A percentile compares a stretch with the other conserved stretches of the same genome.
Evolutionary conservation across 2,888 invertebrate genomes (phyloP).

Genomic region (Raillietiella orientalis): DNA sequence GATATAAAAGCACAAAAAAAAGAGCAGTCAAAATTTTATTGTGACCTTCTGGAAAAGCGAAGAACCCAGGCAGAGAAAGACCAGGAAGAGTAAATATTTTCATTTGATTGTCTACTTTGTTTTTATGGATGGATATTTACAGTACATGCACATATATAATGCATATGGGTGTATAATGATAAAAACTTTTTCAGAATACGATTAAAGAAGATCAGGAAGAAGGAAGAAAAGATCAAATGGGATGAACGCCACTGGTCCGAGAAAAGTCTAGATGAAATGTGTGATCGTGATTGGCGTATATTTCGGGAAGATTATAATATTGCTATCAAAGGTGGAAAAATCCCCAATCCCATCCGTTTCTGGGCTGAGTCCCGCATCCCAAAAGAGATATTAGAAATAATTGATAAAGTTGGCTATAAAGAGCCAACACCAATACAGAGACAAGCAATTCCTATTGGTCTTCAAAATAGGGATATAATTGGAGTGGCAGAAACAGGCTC

Average conservation of each 20-base stretch:
- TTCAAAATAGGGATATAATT: conserved; percentile 80
- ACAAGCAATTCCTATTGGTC: conserved; percentile 93
- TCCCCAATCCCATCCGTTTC: conserved; percentile 75
- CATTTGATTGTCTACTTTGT: conserved; percentile 3
- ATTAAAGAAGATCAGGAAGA: conserved; percentile 62
- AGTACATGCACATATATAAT: conserved; percentile 1
- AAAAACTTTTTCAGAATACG: conserved; percentile 19
- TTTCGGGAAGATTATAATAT: conserved; percentile 98
- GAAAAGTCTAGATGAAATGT: conserved; percentile 77
- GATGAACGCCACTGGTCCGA: conserved; percentile 98
- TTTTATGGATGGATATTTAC: too few relatives aligned
- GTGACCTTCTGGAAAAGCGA: conserved; percentile 68
- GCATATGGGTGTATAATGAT: background rate
- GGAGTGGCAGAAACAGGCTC: conserved; percentile 98
- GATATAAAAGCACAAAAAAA: conserved; percentile 86
- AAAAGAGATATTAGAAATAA: conserved; percentile 63
- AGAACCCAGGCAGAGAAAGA: conserved; percentile 87
- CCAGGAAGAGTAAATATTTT: conserved; percentile 36
- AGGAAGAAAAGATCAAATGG: conserved; percentile 94
- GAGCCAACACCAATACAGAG: conserved; percentile 97
- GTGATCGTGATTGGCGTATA: conserved; percentile 96
- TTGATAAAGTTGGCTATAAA: conserved; percentile 76
- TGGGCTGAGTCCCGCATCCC: conserved; percentile 86
- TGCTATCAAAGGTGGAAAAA: conserved; percentile 76
- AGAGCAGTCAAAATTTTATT: conserved; percentile 90